These are phyloP conservation scores for Teleogryllus oceanicus DNA, from an alignment of 2,888 invertebrate genomes.

Conservation along the genomic window DNA sequence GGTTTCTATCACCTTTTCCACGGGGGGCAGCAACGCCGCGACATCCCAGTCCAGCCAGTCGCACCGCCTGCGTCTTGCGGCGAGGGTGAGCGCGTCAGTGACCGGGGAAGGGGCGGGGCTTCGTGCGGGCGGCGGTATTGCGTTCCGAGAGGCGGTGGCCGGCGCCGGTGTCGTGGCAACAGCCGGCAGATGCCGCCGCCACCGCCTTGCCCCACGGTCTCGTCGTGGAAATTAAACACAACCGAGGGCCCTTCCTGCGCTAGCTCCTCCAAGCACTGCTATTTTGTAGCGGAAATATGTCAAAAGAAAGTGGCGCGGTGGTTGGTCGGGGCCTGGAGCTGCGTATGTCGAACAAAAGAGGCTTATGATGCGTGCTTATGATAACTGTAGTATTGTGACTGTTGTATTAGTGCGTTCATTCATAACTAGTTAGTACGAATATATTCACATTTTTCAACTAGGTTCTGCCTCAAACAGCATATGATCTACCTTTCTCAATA, in stretches of 20 bases:
- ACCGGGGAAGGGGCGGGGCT: background rate
- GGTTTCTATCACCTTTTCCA: too few species aligned
- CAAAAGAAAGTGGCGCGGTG: background rate
- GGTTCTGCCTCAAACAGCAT: too few species aligned
- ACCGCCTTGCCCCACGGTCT: background rate
- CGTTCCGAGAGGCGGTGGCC: background rate
- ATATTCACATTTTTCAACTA: too few species aligned
- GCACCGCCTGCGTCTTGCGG: background rate
- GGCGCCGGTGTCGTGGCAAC: background rate
- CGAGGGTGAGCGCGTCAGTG: background rate
- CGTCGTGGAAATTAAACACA: background rate
- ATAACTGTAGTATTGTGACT: too few species aligned
- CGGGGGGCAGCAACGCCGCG: too few species aligned
- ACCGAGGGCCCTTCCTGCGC: background rate
- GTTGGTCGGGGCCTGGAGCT: background rate
- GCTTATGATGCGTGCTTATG: too few species aligned
- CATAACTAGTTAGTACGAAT: too few species aligned
- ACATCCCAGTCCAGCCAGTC: too few species aligned
- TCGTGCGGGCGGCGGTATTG: background rate
- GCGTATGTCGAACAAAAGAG: too few species aligned
- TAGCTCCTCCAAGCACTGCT: background rate
- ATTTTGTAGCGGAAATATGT: background rate
- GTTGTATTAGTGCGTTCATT: too few species aligned
- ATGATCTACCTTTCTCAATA: too few species aligned
- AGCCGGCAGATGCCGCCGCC: conserved; percentile 12